Evolutionary conservation across 2,888 invertebrate genomes (phyloP).

Genomic region (Melieria crassipennis): DNA sequence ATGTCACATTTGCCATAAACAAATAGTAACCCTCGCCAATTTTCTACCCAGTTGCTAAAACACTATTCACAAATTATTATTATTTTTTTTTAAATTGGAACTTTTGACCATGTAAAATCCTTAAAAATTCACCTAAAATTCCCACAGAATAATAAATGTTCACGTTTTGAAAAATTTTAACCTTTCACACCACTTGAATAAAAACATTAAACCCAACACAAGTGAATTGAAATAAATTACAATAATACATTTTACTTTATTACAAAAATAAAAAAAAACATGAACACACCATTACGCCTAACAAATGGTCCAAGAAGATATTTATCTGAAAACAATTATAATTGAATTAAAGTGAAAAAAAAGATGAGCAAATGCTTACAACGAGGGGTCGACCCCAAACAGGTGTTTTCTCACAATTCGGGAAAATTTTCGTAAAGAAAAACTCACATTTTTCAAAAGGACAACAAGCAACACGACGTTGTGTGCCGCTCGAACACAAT

Average conservation of each 20-base stretch:
- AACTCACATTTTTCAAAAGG: conserved; percentile 25
- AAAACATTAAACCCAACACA: too few relatives aligned
- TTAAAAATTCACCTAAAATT: too few relatives aligned
- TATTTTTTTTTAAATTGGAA: too few relatives aligned
- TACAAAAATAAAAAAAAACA: background rate
- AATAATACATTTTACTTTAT: conserved; percentile 12
- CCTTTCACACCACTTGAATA: too few relatives aligned
- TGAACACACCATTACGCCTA: background rate
- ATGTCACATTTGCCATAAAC: too few relatives aligned
- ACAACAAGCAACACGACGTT: background rate
- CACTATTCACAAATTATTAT: too few relatives aligned
- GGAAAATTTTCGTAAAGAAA: conserved; percentile 16
- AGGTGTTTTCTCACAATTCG: conserved; percentile 30
- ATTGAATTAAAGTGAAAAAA: conserved; percentile 21
- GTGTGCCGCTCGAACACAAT: background rate
- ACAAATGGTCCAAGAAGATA: conserved; percentile 10
- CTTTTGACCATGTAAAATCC: too few relatives aligned
- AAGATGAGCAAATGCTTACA: background rate
- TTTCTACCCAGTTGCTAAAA: too few relatives aligned
- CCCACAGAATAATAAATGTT: too few relatives aligned
- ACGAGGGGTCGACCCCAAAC: conserved; percentile 17
- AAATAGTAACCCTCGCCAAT: too few relatives aligned
- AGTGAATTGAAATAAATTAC: conserved; percentile 13
- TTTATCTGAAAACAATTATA: conserved; percentile 22
- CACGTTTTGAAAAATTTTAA: too few relatives aligned